Evolutionary conservation across 1,140 invertebrate genomes (phyloP), one percentile per base, ranked within the genome.

Genomic region (Nasonia vitripennis): DNA sequence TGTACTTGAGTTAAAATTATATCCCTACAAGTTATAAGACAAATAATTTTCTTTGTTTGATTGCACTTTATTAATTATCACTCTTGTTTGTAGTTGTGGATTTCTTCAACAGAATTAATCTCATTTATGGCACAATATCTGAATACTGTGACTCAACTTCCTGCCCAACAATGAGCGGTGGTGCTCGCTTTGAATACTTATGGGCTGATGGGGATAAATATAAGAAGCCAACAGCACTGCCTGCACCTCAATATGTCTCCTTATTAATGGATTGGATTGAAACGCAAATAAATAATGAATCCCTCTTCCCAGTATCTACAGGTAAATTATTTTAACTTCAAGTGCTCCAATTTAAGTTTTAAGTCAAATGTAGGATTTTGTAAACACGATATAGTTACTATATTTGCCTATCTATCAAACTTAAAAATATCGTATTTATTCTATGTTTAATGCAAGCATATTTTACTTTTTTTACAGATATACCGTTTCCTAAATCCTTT

Each of bases 211-310:
- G 96, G 84, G 94, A 95, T 48, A 95, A 94, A 87, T 98, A 97
- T 90, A 98, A 98, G 91, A 98, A 97, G 91, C 98, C 98, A 10
- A 98, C 97, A 41, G 95, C 96, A 77, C 91, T 99, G 78, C 97
- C 98, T 23, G 98, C 98, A 10, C 96, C 96, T 37, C 95, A 98
- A 90, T 99, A 99, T 92, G 96, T 99, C 84, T 94, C 95, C 85
- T 94, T 98, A 70, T 93, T 99, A 27, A 99, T 99, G 97, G 98
- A 99, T 90, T 99, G 98, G 98, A 96, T 98, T 73, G 98, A 99
- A 93, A 91, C 94, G 27, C 97, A 98, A 93, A 99, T 99, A 86
- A 99, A 99, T 91, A 97, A 99, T 93, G 97, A 98, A 94, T 94
- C 94, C 86, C 93, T 98, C 27, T 98, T 98, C 91, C 97, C 97